These are phyloP conservation scores for Hypomecis atomaria DNA, from an alignment of 2,888 invertebrate genomes.

Conservation along the genomic window DNA sequence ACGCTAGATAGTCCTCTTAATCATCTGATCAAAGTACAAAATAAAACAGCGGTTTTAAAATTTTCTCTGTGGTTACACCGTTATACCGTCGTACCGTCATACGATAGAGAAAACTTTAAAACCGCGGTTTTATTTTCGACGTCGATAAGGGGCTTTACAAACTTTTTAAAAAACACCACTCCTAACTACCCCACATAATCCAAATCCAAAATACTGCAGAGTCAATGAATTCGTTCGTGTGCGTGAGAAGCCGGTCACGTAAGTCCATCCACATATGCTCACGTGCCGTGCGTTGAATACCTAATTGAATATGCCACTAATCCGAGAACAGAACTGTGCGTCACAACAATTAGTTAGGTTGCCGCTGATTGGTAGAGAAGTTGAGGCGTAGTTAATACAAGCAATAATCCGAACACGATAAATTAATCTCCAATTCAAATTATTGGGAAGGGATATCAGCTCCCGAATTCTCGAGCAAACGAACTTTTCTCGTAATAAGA, in stretches of 20 bases:
- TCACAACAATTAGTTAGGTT: conserved; percentile 39
- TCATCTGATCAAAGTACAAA: too few relatives aligned
- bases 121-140: too few relatives aligned
- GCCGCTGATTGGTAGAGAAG: conserved; percentile 20
- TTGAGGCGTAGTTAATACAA: neutral
- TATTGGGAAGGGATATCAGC: too few relatives aligned
- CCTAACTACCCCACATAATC: neutral
- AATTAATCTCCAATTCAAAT: neutral
- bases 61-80: too few relatives aligned
- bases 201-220: conserved; percentile 15
- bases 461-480: too few relatives aligned
- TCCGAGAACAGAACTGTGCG: conserved; percentile 47
- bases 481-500: too few relatives aligned
- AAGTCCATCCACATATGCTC: conserved; percentile 48
- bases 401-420: neutral
- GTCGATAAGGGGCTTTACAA: too few relatives aligned
- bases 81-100: too few relatives aligned
- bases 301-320: conserved; percentile 63
- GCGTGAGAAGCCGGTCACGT: conserved; percentile 44
- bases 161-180: conserved; percentile 20
- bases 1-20: too few relatives aligned
- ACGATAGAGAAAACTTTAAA: too few relatives aligned
- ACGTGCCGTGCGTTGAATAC: conserved; percentile 48
- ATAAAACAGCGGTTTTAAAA: too few relatives aligned
- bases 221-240: conserved; percentile 45